Evolutionary conservation across 2,888 invertebrate genomes (phyloP), one percentile per base, ranked within the genome.

Genomic region (Ethmia dodecea): DNA sequence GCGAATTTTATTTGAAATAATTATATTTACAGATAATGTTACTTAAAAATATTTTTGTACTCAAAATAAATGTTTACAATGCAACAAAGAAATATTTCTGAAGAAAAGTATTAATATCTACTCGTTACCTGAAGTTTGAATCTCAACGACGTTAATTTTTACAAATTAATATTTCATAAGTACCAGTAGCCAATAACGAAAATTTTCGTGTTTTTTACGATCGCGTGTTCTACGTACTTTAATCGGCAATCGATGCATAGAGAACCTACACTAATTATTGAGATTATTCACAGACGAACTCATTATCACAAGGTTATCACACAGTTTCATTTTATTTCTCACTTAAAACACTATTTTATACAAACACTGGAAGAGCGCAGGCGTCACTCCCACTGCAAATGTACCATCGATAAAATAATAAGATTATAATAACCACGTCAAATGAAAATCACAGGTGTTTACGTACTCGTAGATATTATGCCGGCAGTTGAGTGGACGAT

Each of bases 211-310:
- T 29, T 22, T 15, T 41, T 38, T 35, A 35, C 33, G 33, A 75
- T 75, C 84, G 84, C 84, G 84, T 84, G 84, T 83, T 83, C 84
- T 74, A 80, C 63, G 65, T 76, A 72, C 22, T 35, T 28, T 60
- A 64, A 64, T 67, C 60, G 63, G 60, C 61, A 61, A 60, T 59
- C 49, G 52, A 54, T 64, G 57, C 57, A 59, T 64, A 67, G 54
- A 57, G 55, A 64, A 69, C 66, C 69, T 70, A 64, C 43, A 51
- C 47, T 64, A 59, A 27, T 55, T 55, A 60, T 49, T 28, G 13
- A 29, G 5, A 59, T 60, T 62, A 62, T 54, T 56, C 56, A 51
- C 52, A 53, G 43, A 54, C 52, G 53, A 58, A 65, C 53, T 60
- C 64, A 55, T 52, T 77, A 78, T 75, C 80, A 77, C 77, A 78